Conservation (phyloP, 1,140 invertebrate genomes). For the Sycophaga agraensis region DNA sequence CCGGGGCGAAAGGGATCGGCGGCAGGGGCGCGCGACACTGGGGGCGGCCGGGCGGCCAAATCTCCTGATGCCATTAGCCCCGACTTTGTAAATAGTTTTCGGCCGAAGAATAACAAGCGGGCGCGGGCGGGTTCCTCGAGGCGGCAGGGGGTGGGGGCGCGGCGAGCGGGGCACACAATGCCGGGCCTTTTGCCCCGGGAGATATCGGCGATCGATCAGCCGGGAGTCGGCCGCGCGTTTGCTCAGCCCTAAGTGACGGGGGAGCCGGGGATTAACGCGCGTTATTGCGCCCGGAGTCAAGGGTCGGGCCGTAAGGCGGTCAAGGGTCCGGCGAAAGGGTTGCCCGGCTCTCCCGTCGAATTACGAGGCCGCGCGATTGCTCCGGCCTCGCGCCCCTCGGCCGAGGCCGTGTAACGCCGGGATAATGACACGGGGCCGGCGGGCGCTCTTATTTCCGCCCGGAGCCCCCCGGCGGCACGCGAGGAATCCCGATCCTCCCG, state of each 20-base stretch:
- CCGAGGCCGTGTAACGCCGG: no score
- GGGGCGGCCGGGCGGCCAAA: conserved; percentile 37
- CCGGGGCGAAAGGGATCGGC: no score
- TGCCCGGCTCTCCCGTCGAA: conserved; percentile 19
- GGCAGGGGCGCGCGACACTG: background rate
- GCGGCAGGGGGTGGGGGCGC: conserved; percentile 14
- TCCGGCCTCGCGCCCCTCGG: no score
- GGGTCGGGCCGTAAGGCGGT: conserved; percentile 9
- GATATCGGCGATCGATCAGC: conserved; percentile 28
- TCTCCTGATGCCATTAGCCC: conserved; percentile 53
- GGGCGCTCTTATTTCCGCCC: background rate
- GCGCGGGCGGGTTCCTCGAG: conserved; percentile 13
- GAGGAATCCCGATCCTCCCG: no score
- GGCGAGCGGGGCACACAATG: background rate
- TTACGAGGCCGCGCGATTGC: conserved; percentile 7
- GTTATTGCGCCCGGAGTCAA: conserved; percentile 17
- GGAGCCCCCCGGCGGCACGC: no score
- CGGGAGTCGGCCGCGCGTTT: background rate
- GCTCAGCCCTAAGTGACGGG: background rate
- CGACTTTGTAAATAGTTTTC: conserved; percentile 57
- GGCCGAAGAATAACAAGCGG: conserved; percentile 50
- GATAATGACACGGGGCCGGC: conserved; percentile 5
- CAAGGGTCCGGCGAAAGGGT: conserved; percentile 28
- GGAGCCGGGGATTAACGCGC: conserved; percentile 19
- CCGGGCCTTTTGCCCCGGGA: background rate